These are phyloP conservation scores for Excalfactoria chinensis DNA, from an alignment of 2,113 vertebrate genomes.

Conservation along the genomic window DNA sequence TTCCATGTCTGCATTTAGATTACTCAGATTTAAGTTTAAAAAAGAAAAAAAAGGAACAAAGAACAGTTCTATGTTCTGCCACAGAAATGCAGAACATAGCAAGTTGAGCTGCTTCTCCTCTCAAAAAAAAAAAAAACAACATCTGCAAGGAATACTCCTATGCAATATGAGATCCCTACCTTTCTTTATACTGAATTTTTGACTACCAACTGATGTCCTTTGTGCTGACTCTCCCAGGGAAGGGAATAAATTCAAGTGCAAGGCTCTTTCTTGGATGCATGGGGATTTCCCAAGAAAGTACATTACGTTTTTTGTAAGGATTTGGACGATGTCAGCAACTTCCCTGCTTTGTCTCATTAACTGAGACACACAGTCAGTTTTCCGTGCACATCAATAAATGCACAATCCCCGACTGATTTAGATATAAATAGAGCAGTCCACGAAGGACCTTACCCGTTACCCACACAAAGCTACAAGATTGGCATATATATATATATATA, in stretches of 20 bases:
- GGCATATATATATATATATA: not conserved
- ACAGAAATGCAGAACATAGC: not conserved
- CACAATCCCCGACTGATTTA: not conserved
- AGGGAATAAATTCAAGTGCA: not conserved
- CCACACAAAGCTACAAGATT: not conserved
- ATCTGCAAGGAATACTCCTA: too few relatives aligned
- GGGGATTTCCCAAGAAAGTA: not conserved
- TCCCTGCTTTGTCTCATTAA: not conserved
- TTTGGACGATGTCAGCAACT: not conserved
- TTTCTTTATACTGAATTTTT: not conserved
- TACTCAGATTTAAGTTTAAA: not conserved
- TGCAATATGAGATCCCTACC: not conserved
- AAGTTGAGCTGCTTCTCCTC: not conserved
- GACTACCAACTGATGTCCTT: not conserved
- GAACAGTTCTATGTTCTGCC: not conserved
- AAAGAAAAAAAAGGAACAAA: not conserved
- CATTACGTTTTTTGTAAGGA: not conserved
- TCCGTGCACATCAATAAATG: not conserved
- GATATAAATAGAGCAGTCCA: not conserved
- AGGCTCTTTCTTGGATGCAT: not conserved
- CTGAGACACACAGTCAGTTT: not conserved
- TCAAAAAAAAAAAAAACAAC: too few relatives aligned
- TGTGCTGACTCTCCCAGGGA: not conserved
- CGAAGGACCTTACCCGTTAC: not conserved
- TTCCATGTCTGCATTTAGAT: too few relatives aligned